Conservation (phyloP, 2,797 vertebrate genomes). For the Brachymystax lenok region DNA sequence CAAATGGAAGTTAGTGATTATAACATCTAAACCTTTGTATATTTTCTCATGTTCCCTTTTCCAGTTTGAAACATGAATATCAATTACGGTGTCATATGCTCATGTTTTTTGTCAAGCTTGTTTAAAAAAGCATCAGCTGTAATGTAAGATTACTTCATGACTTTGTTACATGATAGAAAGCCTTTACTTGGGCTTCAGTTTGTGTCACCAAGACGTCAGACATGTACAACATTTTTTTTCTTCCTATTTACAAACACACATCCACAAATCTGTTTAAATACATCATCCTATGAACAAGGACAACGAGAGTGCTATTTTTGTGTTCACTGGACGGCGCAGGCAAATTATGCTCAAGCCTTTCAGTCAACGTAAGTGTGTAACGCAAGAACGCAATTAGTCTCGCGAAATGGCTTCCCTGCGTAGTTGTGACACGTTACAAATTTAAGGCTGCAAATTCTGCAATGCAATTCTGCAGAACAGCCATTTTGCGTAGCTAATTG, state of each 20-base stretch:
- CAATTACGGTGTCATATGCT: not conserved
- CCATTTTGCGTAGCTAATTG: not conserved
- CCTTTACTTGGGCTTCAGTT: not conserved
- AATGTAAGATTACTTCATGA: not conserved
- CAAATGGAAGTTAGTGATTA: not conserved
- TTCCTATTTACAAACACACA: not conserved
- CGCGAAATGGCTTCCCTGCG: no score
- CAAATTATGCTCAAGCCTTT: not conserved
- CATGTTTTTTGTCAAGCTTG: not conserved
- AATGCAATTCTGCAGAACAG: not conserved
- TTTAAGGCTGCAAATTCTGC: not conserved
- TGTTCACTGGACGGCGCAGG: not conserved
- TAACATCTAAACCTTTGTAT: not conserved
- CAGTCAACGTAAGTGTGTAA: no score
- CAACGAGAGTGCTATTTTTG: no score
- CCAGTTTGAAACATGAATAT: not conserved
- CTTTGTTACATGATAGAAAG: not conserved
- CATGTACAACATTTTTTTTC: not conserved
- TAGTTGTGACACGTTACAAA: not conserved
- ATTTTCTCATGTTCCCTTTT: not conserved
- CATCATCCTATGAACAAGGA: no score
- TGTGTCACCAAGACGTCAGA: not conserved
- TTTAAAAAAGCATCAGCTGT: not conserved
- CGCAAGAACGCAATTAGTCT: no score
- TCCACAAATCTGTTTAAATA: no score